Conservation (phyloP, 2,888 invertebrate genomes). For the Rotaria macrura region DNA sequence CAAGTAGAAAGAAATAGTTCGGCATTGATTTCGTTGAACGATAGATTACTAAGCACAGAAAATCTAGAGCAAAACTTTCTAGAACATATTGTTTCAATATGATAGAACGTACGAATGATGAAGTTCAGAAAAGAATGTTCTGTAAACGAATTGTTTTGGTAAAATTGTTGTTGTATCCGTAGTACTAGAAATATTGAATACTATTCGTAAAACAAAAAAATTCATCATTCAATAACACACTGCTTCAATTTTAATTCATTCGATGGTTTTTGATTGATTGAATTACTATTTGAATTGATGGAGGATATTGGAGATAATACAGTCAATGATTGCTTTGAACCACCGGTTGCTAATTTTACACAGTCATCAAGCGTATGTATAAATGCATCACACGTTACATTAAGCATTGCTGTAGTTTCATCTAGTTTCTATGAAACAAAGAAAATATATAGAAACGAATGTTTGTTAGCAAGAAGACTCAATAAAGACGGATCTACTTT, state of each 20-base stretch:
- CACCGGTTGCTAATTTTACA: conserved; percentile 53
- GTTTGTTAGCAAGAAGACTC: conserved; percentile 44
- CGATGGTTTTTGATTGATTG: not conserved
- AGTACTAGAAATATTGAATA: not conserved
- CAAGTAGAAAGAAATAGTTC: conserved; percentile 42
- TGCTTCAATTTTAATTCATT: not conserved
- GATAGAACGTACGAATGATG: not conserved
- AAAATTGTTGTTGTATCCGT: not conserved
- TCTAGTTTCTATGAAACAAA: conserved; percentile 42
- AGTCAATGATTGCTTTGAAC: not conserved
- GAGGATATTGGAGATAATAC: not conserved
- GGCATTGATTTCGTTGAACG: conserved; percentile 39
- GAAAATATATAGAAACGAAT: conserved; percentile 34
- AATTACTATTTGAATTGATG: too few species aligned
- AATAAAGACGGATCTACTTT: not conserved
- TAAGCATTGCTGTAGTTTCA: conserved; percentile 63
- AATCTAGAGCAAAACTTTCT: too few species aligned
- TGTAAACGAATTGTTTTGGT: not conserved
- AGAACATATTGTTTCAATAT: too few species aligned
- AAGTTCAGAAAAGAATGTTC: not conserved
- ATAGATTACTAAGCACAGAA: conserved; percentile 41
- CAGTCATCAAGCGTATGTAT: conserved; percentile 70
- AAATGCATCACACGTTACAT: conserved; percentile 71
- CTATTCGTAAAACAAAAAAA: not conserved
- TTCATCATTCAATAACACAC: not conserved